phyloP scores from a whole-genome alignment of 2,888 invertebrate species.

The Cordilura impudica region DNA sequence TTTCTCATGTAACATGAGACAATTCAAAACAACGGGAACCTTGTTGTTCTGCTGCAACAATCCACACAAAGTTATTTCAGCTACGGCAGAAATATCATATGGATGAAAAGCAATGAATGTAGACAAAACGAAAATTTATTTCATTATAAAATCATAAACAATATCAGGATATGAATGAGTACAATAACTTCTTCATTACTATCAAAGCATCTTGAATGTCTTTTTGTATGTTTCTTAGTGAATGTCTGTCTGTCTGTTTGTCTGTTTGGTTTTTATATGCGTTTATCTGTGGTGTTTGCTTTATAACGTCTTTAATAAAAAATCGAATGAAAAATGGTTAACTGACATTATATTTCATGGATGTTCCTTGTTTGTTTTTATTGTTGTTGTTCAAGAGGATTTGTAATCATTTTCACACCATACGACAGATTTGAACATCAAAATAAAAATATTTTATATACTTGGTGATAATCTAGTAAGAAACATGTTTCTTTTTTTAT shows the following conservation, averaged over 20 bases:
- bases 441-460: conserved; percentile 29
- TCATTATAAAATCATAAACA: conserved; percentile 54
- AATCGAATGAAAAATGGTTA: conserved; percentile 22
- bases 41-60: conserved; percentile 1
- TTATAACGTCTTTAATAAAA: conserved; percentile 35
- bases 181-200: not conserved
- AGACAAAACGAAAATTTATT: conserved; percentile 50
- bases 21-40: conserved; percentile 9
- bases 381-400: conserved; percentile 15
- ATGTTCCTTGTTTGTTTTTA: not conserved
- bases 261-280: not conserved
- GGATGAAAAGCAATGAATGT: not conserved
- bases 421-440: conserved; percentile 17
- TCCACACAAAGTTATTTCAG: not conserved
- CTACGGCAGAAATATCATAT: not conserved
- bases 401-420: conserved; percentile 57
- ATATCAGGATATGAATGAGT: not conserved
- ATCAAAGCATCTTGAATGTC: not conserved
- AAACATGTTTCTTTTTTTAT: not conserved
- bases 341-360: conserved; percentile 12
- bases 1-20: conserved; percentile 60
- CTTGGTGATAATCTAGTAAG: conserved; percentile 8
- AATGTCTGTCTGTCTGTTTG: not conserved
- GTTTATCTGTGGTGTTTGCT: not conserved
- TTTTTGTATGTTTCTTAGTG: not conserved